Percentiles rank a stretch among this genome's conserved stretches.
phyloP scores from a whole-genome alignment of 2,113 vertebrate genomes.

The Origma solitaria region DNA sequence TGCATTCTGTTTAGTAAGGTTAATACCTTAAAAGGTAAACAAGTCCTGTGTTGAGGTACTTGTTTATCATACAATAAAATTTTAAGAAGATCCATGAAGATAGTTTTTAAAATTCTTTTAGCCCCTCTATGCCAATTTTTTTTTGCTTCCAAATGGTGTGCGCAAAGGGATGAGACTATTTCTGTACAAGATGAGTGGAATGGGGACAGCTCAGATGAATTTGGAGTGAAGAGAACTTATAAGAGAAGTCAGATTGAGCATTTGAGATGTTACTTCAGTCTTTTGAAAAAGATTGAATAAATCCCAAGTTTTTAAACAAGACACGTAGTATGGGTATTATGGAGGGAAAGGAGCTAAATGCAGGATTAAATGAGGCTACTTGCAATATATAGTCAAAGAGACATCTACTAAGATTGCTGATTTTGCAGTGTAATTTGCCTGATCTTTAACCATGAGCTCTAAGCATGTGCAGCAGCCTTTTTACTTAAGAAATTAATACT shows the following conservation, averaged over 20 bases:
- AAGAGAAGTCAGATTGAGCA: neutral
- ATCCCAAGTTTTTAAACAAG: neutral
- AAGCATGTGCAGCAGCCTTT: neutral
- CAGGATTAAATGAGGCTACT: neutral
- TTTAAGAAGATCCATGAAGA: neutral
- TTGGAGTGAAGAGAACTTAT: neutral
- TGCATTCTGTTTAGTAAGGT: neutral
- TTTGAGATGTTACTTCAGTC: neutral
- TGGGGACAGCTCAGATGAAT: neutral
- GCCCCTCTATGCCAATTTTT: neutral
- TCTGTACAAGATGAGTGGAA: neutral
- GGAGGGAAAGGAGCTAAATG: neutral
- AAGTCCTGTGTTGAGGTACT: neutral
- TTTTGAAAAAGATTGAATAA: neutral
- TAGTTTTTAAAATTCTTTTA: neutral
- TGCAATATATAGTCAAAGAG: neutral
- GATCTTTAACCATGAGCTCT: neutral
- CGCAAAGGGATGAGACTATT: neutral
- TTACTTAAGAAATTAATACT: neutral
- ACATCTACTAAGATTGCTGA: neutral
- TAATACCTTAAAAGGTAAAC: neutral
- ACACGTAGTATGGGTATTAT: neutral
- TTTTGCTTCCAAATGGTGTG: neutral
- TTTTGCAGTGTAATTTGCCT: neutral
- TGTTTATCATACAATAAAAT: neutral